Evolutionary conservation across 2,113 vertebrate species (phyloP).

Genomic region (Ia io): DNA sequence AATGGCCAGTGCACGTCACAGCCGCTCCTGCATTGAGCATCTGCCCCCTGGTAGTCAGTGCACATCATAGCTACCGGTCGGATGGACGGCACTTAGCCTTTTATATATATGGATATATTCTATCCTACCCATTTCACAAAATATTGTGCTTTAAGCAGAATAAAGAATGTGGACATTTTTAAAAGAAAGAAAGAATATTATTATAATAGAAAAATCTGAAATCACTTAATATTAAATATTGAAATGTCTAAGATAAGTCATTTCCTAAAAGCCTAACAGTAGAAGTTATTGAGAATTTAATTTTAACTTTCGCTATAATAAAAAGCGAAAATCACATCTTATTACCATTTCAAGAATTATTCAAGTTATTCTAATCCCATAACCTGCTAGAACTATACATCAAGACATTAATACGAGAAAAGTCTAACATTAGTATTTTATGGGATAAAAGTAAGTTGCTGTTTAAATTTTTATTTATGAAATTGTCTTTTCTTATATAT

Average conservation of each 20-base stretch:
- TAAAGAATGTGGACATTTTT: not conserved
- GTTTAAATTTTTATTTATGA: not conserved
- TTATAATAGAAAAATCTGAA: slow-evolving; percentile 44
- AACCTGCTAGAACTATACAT: not conserved
- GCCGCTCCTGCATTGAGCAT: too few species aligned
- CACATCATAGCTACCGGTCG: too few species aligned
- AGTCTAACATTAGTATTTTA: not conserved
- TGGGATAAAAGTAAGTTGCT: not conserved
- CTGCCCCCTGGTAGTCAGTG: too few species aligned
- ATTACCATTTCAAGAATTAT: slow-evolving; percentile 27
- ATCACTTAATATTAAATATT: slow-evolving; percentile 38
- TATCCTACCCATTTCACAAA: not conserved
- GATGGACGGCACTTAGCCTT: too few species aligned
- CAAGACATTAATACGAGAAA: not conserved
- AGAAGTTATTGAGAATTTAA: slow-evolving; percentile 49
- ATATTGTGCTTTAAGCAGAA: not conserved
- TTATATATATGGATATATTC: not conserved
- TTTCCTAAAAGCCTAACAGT: slow-evolving; percentile 17
- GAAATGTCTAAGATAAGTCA: slow-evolving; percentile 43
- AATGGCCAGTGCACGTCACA: too few species aligned
- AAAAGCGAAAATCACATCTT: slow-evolving; percentile 2
- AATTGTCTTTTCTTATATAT: not conserved
- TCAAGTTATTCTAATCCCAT: slow-evolving; percentile 22
- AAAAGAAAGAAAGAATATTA: not conserved
- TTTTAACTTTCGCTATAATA: slow-evolving; percentile 43